phyloP scores from a whole-genome alignment of 2,797 vertebrate species.

The Percopsis omiscomaycus region DNA sequence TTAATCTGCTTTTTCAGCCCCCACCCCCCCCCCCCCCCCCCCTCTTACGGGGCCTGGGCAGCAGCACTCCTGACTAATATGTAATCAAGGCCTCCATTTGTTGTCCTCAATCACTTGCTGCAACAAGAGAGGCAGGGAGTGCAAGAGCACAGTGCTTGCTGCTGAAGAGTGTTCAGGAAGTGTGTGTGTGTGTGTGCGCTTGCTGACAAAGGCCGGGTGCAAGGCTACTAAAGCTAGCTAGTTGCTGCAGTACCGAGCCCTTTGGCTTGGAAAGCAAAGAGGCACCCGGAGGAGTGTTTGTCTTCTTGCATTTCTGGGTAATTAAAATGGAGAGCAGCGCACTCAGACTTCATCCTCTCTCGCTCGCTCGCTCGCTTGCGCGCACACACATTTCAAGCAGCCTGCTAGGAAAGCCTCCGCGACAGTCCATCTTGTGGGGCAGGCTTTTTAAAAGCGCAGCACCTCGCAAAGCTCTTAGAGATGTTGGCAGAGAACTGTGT shows the following conservation, averaged over 20 bases:
- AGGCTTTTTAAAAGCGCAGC: constrained; percentile 1
- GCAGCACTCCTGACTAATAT: not conserved
- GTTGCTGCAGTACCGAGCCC: constrained; percentile 25
- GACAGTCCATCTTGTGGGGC: constrained; percentile 7
- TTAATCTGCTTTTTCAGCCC: constrained; percentile 16
- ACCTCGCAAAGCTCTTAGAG: not conserved
- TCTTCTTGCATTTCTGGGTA: constrained; percentile 18
- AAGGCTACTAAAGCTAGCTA: not conserved
- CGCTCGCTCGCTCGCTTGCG: constrained; percentile 1
- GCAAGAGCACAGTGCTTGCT: constrained; percentile 4
- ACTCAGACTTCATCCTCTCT: constrained; percentile 5
- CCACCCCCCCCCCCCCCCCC: constrained; percentile 1
- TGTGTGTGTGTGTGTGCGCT: constrained; percentile 4
- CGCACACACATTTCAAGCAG: constrained; percentile 2
- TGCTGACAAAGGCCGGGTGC: constrained; percentile 16
- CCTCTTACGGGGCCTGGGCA: not conserved
- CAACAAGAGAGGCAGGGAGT: not conserved
- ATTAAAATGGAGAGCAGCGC: constrained; percentile 35
- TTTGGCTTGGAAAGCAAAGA: constrained; percentile 33
- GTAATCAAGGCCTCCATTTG: constrained; percentile 21
- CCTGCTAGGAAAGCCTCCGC: not conserved
- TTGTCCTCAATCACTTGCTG: constrained; percentile 1
- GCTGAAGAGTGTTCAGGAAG: not conserved
- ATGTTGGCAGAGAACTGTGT: constrained; percentile 6
- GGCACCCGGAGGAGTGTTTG: constrained; percentile 15